Conservation (phyloP, 2,888 invertebrate genomes). For the Colostygia pectinataria region DNA sequence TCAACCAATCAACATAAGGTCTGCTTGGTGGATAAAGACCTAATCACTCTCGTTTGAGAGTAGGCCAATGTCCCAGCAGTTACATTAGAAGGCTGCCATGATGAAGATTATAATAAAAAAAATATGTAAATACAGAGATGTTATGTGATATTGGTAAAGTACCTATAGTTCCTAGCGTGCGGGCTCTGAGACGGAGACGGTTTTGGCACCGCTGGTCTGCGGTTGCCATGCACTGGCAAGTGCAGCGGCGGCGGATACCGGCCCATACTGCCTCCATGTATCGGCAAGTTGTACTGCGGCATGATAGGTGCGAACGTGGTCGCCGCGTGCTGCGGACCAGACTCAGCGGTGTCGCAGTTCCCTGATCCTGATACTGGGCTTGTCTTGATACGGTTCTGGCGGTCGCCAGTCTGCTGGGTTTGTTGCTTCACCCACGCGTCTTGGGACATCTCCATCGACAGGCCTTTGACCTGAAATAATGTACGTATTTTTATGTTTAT, state of each 20-base stretch:
- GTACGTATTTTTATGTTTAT: no score
- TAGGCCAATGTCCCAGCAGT: no score
- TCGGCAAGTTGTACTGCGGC: constrained; percentile 68
- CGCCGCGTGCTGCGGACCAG: constrained; percentile 75
- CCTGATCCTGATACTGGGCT: constrained; percentile 75
- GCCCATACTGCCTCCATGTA: constrained; percentile 73
- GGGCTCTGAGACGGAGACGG: constrained; percentile 81
- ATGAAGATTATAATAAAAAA: no score
- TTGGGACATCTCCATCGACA: constrained; percentile 80
- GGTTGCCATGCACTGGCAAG: constrained; percentile 81
- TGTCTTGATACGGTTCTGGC: constrained; percentile 69
- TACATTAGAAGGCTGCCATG: no score
- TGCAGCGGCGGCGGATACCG: constrained; percentile 84
- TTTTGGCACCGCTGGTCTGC: constrained; percentile 74
- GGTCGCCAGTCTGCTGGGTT: constrained; percentile 69
- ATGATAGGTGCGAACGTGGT: constrained; percentile 74
- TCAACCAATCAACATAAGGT: no score
- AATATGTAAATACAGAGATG: no score
- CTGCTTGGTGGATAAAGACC: no score
- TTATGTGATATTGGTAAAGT: constrained; percentile 30
- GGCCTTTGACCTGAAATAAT: constrained; percentile 72
- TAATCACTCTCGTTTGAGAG: no score
- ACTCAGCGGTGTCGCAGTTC: constrained; percentile 79
- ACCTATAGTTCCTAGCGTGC: constrained; percentile 83
- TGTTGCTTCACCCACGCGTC: constrained; percentile 79